These are phyloP conservation scores for Mechanitis messenoides DNA, from an alignment of 2,888 invertebrate species.

Conservation along the genomic window DNA sequence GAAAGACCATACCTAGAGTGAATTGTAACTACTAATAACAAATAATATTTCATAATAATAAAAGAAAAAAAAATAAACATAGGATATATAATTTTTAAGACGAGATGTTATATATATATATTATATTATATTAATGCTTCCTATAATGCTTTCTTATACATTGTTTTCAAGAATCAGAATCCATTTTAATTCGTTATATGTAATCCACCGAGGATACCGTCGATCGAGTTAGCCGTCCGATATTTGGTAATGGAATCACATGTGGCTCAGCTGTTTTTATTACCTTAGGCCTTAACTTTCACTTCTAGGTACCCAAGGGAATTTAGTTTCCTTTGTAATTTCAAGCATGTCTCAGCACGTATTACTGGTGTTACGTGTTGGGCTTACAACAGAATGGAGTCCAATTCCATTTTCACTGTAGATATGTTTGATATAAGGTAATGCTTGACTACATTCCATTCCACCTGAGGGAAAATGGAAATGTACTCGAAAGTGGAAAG, in stretches of 20 bases:
- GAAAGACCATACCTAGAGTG: too few relatives aligned
- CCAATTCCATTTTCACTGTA: background rate
- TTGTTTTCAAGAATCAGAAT: background rate
- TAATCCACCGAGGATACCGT: background rate
- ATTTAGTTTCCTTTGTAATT: slow-evolving; percentile 5
- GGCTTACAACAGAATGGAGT: background rate
- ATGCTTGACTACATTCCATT: too few relatives aligned
- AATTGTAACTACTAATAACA: too few relatives aligned
- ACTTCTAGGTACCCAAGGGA: slow-evolving; percentile 1
- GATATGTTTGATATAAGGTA: too few relatives aligned
- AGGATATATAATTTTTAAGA: too few relatives aligned
- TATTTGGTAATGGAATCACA: slow-evolving; percentile 4
- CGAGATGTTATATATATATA: too few relatives aligned
- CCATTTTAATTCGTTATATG: slow-evolving; percentile 1
- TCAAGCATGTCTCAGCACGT: background rate
- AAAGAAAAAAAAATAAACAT: too few relatives aligned
- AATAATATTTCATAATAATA: too few relatives aligned
- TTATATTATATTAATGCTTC: too few relatives aligned
- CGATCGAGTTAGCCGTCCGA: background rate
- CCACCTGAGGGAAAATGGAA: too few relatives aligned
- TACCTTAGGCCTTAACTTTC: background rate
- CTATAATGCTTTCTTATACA: background rate
- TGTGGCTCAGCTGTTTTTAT: slow-evolving; percentile 3
- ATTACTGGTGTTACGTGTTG: slow-evolving; percentile 1
- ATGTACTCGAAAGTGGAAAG: too few relatives aligned